Evolutionary conservation across 2,797 vertebrate species (phyloP).

Genomic region (Ceyx erithaca): DNA sequence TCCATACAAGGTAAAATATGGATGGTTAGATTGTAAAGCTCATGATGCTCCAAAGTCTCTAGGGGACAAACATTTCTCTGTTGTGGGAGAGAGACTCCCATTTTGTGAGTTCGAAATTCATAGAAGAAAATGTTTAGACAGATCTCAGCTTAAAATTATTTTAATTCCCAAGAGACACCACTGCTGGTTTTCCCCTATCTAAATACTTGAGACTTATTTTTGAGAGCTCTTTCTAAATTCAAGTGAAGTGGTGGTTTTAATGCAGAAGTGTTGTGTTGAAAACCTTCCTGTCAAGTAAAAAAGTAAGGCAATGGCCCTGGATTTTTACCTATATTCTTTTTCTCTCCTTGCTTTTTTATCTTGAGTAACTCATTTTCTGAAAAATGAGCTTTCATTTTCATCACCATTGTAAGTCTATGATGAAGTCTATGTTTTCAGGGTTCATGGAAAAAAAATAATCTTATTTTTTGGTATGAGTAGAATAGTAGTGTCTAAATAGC

Average conservation of each 20-base stretch:
- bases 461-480: not conserved
- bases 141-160: not conserved
- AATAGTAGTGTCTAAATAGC: rapidly evolving
- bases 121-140: not conserved
- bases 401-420: not conserved
- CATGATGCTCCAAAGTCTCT: too few relatives aligned
- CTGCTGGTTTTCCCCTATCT: not conserved
- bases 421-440: not conserved
- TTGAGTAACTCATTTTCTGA: not conserved
- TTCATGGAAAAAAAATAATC: not conserved
- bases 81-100: not conserved
- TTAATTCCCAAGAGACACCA: not conserved
- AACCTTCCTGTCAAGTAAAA: not conserved
- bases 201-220: not conserved
- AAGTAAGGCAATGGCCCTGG: not conserved
- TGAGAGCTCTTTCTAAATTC: not conserved
- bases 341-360: not conserved
- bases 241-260: not conserved
- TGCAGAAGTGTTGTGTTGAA: not conserved
- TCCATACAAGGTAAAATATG: not conserved
- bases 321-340: not conserved
- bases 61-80: too few relatives aligned
- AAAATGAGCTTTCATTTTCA: not conserved
- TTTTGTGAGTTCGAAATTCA: not conserved
- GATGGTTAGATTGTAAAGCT: not conserved